These are phyloP conservation scores for Uloborus diversus DNA, from an alignment of 1,140 invertebrate genomes.

Conservation along the genomic window DNA sequence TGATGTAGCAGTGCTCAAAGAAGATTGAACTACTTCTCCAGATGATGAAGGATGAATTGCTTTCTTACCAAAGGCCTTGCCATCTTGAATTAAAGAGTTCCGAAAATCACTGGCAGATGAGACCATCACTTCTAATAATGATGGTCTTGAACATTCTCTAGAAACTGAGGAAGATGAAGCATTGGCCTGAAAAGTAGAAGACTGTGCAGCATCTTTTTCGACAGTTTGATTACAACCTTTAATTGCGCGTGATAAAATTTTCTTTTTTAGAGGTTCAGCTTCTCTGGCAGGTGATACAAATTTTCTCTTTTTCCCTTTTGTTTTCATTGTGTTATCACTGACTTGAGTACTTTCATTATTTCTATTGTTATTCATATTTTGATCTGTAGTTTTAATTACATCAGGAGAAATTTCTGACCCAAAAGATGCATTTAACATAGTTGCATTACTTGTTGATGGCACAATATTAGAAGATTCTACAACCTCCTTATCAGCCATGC, in stretches of 20 bases:
- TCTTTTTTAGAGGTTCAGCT: background rate
- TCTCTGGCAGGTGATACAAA: background rate
- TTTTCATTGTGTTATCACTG: background rate
- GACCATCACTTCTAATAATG: slow-evolving; percentile 47
- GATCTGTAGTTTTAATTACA: no score
- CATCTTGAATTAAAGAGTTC: slow-evolving; percentile 36
- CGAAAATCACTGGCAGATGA: slow-evolving; percentile 49
- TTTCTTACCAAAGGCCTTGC: slow-evolving; percentile 13
- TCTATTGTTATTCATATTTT: no score
- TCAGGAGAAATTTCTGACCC: no score
- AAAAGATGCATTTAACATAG: background rate
- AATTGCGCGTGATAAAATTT: background rate
- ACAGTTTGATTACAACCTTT: background rate
- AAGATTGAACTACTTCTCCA: slow-evolving; percentile 4
- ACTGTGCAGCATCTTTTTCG: background rate
- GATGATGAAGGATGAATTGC: slow-evolving; percentile 9
- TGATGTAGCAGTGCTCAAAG: background rate
- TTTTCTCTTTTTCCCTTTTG: background rate
- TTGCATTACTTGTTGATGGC: background rate
- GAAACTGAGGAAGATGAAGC: background rate
- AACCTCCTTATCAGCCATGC: background rate
- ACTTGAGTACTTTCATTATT: background rate
- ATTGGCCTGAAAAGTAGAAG: background rate
- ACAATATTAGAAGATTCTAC: background rate
- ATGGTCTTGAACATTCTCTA: slow-evolving; percentile 12